Conservation (phyloP, 2,797 vertebrate species). For the Monodelphis domestica region DNA sequence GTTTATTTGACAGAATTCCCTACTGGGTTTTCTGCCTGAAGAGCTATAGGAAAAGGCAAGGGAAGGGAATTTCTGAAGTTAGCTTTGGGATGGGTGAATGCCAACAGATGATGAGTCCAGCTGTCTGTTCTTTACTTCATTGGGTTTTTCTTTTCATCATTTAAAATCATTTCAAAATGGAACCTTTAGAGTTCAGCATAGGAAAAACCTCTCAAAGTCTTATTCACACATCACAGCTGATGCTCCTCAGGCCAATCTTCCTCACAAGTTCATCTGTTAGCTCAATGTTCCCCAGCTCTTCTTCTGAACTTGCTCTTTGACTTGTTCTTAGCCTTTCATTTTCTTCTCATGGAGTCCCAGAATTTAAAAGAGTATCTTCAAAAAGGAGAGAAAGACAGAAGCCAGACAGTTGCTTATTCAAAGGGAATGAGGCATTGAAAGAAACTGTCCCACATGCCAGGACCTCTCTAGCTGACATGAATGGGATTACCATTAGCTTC, state of each 20-base stretch:
- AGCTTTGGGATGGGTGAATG: neutral
- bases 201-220: slow-evolving; percentile 65
- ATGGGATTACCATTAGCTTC: neutral
- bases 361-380: neutral
- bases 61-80: neutral
- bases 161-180: slow-evolving; percentile 51
- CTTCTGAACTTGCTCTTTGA: slow-evolving; percentile 49
- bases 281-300: slow-evolving; percentile 17
- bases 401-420: neutral
- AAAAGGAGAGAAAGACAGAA: neutral
- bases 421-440: neutral
- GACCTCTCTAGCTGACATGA: neutral
- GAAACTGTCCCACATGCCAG: neutral
- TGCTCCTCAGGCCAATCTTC: slow-evolving; percentile 39
- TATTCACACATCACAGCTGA: slow-evolving; percentile 72
- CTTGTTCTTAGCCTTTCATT: neutral
- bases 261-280: slow-evolving; percentile 54
- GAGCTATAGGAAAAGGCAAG: neutral
- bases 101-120: neutral
- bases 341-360: neutral
- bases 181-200: slow-evolving; percentile 30
- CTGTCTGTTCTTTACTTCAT: slow-evolving; percentile 17
- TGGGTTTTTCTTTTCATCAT: slow-evolving; percentile 14
- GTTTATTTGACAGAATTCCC: slow-evolving; percentile 76
- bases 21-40: slow-evolving; percentile 52